Evolutionary conservation across 1,140 invertebrate genomes (phyloP).

Genomic region (Oscheius sp.): DNA sequence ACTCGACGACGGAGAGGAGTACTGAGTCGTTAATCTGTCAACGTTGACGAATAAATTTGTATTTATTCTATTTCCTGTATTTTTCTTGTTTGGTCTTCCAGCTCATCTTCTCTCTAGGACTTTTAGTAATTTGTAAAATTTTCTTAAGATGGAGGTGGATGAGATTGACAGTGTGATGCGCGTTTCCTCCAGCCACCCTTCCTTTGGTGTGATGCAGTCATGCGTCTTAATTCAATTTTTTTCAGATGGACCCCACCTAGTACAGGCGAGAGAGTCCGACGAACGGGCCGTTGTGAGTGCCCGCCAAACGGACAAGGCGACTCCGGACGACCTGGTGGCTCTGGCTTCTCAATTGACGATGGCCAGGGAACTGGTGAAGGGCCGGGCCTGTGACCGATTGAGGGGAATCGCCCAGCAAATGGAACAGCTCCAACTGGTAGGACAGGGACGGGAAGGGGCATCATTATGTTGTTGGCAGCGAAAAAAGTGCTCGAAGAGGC

Average conservation of each 20-base stretch:
- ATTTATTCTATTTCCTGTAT: not conserved
- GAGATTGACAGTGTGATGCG: not conserved
- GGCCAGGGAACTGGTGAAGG: constrained; percentile 26
- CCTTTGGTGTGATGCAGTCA: not conserved
- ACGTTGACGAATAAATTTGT: no score
- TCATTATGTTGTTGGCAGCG: constrained; percentile 66
- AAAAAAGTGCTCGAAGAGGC: constrained; percentile 69
- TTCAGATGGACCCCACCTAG: constrained; percentile 3
- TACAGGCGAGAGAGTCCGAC: not conserved
- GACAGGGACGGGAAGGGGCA: not conserved
- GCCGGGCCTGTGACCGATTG: constrained; percentile 19
- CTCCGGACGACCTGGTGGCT: constrained; percentile 21
- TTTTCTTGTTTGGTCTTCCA: not conserved
- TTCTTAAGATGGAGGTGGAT: not conserved
- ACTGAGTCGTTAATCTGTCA: constrained; percentile 28
- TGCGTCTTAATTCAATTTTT: not conserved
- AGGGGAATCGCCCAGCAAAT: constrained; percentile 31
- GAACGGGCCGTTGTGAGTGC: constrained; percentile 11
- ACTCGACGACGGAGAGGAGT: constrained; percentile 31
- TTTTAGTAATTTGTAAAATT: not conserved
- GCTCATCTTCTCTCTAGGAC: not conserved
- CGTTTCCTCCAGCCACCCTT: not conserved
- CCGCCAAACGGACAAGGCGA: constrained; percentile 9
- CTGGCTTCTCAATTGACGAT: constrained; percentile 18
- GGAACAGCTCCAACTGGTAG: constrained; percentile 26